A percentile compares a stretch with the other conserved stretches of the same genome.
Evolutionary conservation across 2,797 vertebrate species (phyloP).

Genomic region (Lophius americanus): DNA sequence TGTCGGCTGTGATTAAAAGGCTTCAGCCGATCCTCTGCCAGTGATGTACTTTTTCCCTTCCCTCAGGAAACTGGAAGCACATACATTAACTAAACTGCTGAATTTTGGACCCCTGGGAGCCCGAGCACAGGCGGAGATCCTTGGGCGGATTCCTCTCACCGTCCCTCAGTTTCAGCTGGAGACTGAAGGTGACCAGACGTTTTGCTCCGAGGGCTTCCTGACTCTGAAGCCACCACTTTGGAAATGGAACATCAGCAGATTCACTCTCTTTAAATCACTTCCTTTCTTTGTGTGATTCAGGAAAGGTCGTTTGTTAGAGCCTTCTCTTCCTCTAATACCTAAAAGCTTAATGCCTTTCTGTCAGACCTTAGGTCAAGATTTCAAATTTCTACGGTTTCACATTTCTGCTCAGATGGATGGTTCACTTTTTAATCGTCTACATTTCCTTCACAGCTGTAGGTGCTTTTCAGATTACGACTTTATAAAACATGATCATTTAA

Average conservation of each 20-base stretch:
- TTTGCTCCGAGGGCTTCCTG: conserved; percentile 28
- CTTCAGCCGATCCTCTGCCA: conserved; percentile 35
- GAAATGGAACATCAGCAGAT: conserved; percentile 4
- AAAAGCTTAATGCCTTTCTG: conserved; percentile 10
- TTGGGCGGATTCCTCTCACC: conserved; percentile 47
- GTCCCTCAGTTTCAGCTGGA: conserved; percentile 27
- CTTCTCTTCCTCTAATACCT: conserved; percentile 6
- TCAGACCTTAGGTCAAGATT: neutral
- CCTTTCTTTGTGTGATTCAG: conserved; percentile 17
- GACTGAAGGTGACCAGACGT: conserved; percentile 47
- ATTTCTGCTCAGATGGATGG: neutral
- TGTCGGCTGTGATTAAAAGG: conserved; percentile 70
- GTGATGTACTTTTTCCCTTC: conserved; percentile 60
- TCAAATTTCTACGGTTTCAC: conserved; percentile 5
- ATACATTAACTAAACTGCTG: conserved; percentile 70
- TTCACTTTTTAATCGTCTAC: neutral
- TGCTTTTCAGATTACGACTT: conserved; percentile 5
- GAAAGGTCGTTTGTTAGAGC: neutral
- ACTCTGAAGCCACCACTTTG: conserved; percentile 25
- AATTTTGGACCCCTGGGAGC: conserved; percentile 45
- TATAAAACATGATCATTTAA: neutral
- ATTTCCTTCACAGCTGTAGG: neutral
- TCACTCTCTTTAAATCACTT: conserved; percentile 33
- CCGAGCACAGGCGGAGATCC: conserved; percentile 43
- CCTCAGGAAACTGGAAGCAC: conserved; percentile 59